Conservation (phyloP, 2,113 vertebrate species). For the Fregetta grallaria region DNA sequence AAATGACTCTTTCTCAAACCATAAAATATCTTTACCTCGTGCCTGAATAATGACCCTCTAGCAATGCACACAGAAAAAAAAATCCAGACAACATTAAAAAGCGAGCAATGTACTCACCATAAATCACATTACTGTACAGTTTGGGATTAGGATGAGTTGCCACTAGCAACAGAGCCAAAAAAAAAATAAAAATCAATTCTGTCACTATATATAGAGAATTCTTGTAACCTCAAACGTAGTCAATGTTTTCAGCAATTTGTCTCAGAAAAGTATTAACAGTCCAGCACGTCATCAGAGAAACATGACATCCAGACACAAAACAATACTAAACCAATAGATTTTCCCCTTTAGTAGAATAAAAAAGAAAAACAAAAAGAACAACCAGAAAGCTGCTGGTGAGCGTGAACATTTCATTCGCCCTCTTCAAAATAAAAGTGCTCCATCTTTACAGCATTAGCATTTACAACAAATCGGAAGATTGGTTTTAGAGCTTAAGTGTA, state of each 20-base stretch:
- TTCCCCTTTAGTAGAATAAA: background rate
- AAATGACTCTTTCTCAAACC: background rate
- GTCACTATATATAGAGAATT: background rate
- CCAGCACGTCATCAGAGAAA: background rate
- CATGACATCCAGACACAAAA: background rate
- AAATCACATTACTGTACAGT: conserved; percentile 27
- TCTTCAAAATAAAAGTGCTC: background rate
- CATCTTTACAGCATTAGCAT: background rate
- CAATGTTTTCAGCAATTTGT: conserved; percentile 18
- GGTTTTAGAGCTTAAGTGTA: background rate
- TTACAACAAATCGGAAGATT: background rate
- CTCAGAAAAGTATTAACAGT: background rate
- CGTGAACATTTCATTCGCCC: background rate
- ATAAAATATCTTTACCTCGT: background rate
- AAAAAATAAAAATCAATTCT: conserved; percentile 27
- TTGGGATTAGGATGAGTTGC: conserved; percentile 57
- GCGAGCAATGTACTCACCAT: background rate
- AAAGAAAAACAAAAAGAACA: background rate
- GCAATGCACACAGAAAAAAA: background rate
- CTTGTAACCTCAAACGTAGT: background rate
- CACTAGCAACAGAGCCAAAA: conserved; percentile 50
- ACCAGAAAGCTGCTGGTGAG: background rate
- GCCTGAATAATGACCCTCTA: background rate
- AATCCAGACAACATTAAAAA: background rate
- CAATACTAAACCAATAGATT: background rate